phyloP scores from a whole-genome alignment of 2,888 invertebrate species.

The Apodemia duryi region DNA sequence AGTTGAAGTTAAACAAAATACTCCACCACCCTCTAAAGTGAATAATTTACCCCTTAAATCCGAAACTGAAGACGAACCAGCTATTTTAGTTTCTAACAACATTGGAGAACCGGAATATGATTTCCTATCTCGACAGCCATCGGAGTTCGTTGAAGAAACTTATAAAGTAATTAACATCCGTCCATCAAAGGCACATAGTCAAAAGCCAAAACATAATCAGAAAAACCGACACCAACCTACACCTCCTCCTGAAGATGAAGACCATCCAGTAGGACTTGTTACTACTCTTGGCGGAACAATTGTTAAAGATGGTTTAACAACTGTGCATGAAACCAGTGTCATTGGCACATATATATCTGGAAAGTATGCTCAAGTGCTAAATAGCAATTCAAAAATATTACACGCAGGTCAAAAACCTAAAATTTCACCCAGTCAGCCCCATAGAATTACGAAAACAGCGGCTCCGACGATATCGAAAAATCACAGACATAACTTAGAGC shows the following conservation, averaged over 20 bases:
- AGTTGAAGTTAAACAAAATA: constrained; percentile 70
- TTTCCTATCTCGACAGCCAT: constrained; percentile 90
- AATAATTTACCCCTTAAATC: constrained; percentile 79
- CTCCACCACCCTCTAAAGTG: constrained; percentile 55
- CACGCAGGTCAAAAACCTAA: constrained; percentile 76
- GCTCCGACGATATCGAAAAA: constrained; percentile 80
- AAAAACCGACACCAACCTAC: constrained; percentile 67
- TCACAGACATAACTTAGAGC: constrained; percentile 81
- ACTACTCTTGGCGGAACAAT: constrained; percentile 91
- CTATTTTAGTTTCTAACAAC: constrained; percentile 82
- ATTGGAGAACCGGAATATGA: constrained; percentile 91
- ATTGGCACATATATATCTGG: constrained; percentile 92
- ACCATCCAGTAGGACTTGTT: constrained; percentile 88
- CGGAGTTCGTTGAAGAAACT: constrained; percentile 91
- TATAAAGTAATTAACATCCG: constrained; percentile 89
- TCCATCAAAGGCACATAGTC: constrained; percentile 80
- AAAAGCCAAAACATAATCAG: constrained; percentile 64
- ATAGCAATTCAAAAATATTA: constrained; percentile 87
- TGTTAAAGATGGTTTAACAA: constrained; percentile 89
- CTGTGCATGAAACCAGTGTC: constrained; percentile 93
- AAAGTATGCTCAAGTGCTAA: constrained; percentile 92
- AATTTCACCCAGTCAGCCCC: constrained; percentile 82
- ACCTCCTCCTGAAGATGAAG: constrained; percentile 76
- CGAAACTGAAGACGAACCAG: constrained; percentile 74
- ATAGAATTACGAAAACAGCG: constrained; percentile 87